Percentiles rank a stretch among this genome's conserved stretches.
Conservation (phyloP, 2,797 vertebrate genomes). For the Melanotaenia maccullochi region DNA sequence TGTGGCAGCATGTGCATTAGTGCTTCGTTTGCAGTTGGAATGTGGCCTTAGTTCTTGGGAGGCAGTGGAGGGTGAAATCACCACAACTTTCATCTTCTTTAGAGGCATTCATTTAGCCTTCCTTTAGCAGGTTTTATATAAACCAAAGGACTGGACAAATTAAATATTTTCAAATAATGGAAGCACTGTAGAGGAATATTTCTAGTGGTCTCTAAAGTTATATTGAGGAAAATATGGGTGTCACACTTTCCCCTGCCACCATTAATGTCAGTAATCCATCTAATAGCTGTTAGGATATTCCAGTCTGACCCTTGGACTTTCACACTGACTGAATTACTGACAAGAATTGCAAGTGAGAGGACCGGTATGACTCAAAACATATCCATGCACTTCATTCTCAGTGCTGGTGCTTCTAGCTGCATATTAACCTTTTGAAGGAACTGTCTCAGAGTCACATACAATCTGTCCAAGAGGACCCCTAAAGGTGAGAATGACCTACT, state of each 20-base stretch:
- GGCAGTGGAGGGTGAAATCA: conserved; percentile 31
- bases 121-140: not conserved
- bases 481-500: conserved; percentile 71
- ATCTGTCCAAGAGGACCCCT: conserved; percentile 51
- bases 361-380: not conserved
- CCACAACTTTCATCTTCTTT: conserved; percentile 19
- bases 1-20: conserved; percentile 25
- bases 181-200: not conserved
- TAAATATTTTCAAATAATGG: not conserved
- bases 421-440: conserved; percentile 60
- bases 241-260: not conserved
- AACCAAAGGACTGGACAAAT: not conserved
- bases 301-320: not conserved
- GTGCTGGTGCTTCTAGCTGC: conserved; percentile 22
- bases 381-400: not conserved
- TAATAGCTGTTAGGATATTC: not conserved
- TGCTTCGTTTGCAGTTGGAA: conserved; percentile 18
- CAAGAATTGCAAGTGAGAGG: not conserved
- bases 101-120: conserved; percentile 11
- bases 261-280: not conserved
- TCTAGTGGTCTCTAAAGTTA: not conserved
- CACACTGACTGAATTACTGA: not conserved
- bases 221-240: not conserved
- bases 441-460: conserved; percentile 42
- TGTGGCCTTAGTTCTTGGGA: conserved; percentile 19